These are phyloP conservation scores for Phengaris arion DNA, from an alignment of 2,888 invertebrate genomes.

Conservation along the genomic window DNA sequence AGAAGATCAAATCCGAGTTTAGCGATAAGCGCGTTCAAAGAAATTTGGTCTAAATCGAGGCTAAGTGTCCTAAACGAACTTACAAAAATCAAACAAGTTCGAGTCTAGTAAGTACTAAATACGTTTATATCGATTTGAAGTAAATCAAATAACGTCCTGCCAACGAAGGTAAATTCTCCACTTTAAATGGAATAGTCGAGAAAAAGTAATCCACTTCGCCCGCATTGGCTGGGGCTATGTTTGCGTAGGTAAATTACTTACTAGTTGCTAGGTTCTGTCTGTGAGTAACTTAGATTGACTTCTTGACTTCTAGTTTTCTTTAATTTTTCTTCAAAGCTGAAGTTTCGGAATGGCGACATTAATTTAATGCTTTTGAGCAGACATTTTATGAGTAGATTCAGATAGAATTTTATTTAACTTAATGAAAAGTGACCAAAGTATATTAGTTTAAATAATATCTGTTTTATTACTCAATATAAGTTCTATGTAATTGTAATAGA, in stretches of 20 bases:
- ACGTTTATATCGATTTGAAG: constrained; percentile 33
- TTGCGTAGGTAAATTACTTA: constrained; percentile 53
- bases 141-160: constrained; percentile 39
- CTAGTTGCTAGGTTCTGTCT: constrained; percentile 57
- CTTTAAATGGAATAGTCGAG: constrained; percentile 48
- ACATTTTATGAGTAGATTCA: background rate
- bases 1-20: no score
- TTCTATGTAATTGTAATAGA: no score
- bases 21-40: no score
- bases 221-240: constrained; percentile 42
- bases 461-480: no score
- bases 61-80: no score
- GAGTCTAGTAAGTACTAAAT: background rate
- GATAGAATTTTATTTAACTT: no score
- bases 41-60: no score
- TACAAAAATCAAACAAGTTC: background rate
- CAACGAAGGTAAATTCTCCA: constrained; percentile 42
- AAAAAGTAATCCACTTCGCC: constrained; percentile 50
- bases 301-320: constrained; percentile 50
- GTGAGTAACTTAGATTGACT: constrained; percentile 65
- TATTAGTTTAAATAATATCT: no score
- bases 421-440: no score
- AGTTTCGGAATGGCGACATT: constrained; percentile 10
- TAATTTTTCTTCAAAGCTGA: constrained; percentile 47
- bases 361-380: background rate